Evolutionary conservation across 2,888 invertebrate genomes (phyloP).

Genomic region (Caenorhabditis virilis): DNA sequence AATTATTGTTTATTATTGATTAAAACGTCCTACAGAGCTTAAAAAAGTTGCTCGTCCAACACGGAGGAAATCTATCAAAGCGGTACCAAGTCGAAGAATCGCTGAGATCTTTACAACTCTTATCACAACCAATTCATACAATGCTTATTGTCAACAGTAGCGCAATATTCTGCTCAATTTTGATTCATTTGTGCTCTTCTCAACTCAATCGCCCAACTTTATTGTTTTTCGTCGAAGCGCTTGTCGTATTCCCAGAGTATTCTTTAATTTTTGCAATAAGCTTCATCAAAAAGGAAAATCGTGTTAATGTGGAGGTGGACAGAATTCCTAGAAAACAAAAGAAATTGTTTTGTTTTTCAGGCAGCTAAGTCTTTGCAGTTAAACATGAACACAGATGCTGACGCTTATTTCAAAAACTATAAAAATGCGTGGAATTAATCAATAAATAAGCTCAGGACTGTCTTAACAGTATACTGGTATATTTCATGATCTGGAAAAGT

Average conservation of each 20-base stretch:
- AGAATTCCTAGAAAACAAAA: too few species aligned
- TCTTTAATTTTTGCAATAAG: not conserved
- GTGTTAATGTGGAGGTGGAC: conserved; percentile 3
- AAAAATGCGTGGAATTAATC: too few species aligned
- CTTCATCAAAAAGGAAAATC: not conserved
- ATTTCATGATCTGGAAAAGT: conserved; percentile 1
- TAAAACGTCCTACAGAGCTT: conserved; percentile 8
- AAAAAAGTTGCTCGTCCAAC: not conserved
- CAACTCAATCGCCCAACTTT: not conserved
- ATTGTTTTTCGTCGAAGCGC: not conserved
- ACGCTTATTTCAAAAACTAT: too few species aligned
- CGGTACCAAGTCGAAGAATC: conserved; percentile 26
- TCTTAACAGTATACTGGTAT: not conserved
- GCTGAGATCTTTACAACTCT: conserved; percentile 4
- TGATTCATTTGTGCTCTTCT: not conserved
- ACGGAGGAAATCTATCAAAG: conserved; percentile 8
- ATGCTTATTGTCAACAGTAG: conserved; percentile 3
- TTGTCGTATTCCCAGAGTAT: not conserved
- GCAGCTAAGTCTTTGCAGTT: not conserved
- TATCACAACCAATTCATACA: conserved; percentile 13
- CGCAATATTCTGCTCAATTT: not conserved
- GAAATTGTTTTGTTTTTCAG: not conserved
- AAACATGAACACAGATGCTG: not conserved
- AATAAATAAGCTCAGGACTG: not conserved
- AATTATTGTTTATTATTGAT: too few species aligned